Percentiles rank a stretch among this genome's conserved stretches.
These are phyloP conservation scores for Rhamnusium bicolor DNA, from an alignment of 2,888 invertebrate genomes.

Conservation along the genomic window DNA sequence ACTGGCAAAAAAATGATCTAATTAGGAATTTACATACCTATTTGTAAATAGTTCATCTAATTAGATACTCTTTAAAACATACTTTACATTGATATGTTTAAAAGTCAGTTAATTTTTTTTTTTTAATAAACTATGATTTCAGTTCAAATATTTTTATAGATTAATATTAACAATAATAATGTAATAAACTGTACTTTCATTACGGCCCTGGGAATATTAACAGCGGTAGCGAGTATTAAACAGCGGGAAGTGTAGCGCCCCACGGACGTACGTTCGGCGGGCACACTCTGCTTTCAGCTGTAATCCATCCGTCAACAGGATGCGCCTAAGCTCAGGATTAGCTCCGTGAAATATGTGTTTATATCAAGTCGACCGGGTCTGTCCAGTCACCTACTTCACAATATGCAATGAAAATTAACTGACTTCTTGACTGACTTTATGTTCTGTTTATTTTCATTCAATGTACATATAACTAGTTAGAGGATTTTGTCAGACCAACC, in stretches of 20 bases:
- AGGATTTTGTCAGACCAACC: too few species aligned
- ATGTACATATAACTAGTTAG: too few species aligned
- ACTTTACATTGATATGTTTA: too few species aligned
- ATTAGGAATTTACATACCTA: too few species aligned
- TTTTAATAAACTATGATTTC: too few species aligned
- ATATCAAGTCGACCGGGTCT: slow-evolving; percentile 26
- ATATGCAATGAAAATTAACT: slow-evolving; percentile 8
- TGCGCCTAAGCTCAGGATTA: slow-evolving; percentile 63
- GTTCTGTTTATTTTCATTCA: not conserved
- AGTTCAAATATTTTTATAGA: too few species aligned
- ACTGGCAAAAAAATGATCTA: too few species aligned
- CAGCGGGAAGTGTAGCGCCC: slow-evolving; percentile 27
- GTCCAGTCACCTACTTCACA: slow-evolving; percentile 16
- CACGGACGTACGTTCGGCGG: slow-evolving; percentile 46
- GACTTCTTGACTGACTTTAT: not conserved
- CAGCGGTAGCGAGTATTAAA: slow-evolving; percentile 25
- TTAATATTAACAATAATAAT: too few species aligned
- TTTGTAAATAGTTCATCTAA: too few species aligned
- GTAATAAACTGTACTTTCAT: too few species aligned
- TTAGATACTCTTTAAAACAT: too few species aligned
- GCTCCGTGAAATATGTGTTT: slow-evolving; percentile 64
- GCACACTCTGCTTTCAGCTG: slow-evolving; percentile 62
- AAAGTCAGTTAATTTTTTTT: too few species aligned
- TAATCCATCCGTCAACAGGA: slow-evolving; percentile 68
- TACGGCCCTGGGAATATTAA: slow-evolving; percentile 7